These are phyloP conservation scores for Taenioides sp. DNA, from an alignment of 2,797 vertebrate genomes.

Conservation along the genomic window DNA sequence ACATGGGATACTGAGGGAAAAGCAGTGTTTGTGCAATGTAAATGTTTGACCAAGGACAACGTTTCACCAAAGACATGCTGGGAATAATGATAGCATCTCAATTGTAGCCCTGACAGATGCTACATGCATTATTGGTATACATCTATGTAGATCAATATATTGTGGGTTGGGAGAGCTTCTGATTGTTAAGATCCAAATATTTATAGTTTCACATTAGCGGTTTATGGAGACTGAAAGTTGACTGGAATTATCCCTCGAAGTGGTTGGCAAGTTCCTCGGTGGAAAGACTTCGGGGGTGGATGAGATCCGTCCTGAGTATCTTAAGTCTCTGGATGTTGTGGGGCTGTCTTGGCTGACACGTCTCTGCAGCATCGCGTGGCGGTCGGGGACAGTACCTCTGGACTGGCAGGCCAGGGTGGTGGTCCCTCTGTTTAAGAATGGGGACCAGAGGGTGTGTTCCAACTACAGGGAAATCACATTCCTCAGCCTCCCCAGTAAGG, in stretches of 20 bases:
- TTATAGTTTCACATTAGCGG: neutral
- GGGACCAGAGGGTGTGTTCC: too few relatives aligned
- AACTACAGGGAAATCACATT: too few relatives aligned
- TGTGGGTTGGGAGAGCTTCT: neutral
- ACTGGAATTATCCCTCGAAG: neutral
- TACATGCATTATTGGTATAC: neutral
- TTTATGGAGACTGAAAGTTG: neutral
- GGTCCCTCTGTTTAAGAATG: too few relatives aligned
- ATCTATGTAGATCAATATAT: neutral
- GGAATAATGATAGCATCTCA: conserved; percentile 42
- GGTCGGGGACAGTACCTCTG: too few relatives aligned
- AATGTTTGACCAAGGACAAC: conserved; percentile 30
- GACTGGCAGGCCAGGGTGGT: too few relatives aligned
- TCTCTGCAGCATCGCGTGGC: too few relatives aligned
- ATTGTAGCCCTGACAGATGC: conserved; percentile 11
- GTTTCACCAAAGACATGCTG: conserved; percentile 22
- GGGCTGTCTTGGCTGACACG: too few relatives aligned
- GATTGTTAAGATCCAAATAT: neutral
- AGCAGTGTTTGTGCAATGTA: conserved; percentile 26
- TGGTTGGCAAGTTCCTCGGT: too few relatives aligned
- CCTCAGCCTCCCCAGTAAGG: too few relatives aligned
- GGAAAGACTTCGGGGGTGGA: too few relatives aligned
- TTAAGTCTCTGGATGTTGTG: too few relatives aligned
- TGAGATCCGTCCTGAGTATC: too few relatives aligned
- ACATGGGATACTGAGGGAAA: conserved; percentile 31